phyloP scores from a whole-genome alignment of 1,140 invertebrate species.

The Gonatopus flavifemur region DNA sequence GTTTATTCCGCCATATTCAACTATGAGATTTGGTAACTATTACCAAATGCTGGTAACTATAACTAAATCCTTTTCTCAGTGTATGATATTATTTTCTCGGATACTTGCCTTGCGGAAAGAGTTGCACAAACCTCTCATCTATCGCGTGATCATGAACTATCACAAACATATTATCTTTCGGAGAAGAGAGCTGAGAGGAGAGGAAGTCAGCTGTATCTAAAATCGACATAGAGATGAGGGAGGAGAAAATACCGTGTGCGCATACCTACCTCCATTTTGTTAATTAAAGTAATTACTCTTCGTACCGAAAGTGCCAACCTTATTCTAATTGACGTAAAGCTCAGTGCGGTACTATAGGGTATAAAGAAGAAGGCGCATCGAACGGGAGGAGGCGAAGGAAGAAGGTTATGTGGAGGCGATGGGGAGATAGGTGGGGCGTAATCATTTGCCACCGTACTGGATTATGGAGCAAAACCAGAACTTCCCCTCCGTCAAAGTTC shows the following conservation, averaged over 20 bases:
- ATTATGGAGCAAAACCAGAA: slow-evolving; percentile 51
- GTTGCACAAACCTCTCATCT: slow-evolving; percentile 34
- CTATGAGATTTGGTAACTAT: too few species aligned
- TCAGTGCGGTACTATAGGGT: too few species aligned
- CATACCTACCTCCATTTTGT: slow-evolving; percentile 58
- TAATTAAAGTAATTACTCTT: slow-evolving; percentile 64
- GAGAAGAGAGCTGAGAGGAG: slow-evolving; percentile 23
- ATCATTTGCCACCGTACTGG: slow-evolving; percentile 59
- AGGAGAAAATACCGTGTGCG: slow-evolving; percentile 27
- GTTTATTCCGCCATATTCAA: too few species aligned
- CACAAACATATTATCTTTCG: slow-evolving; percentile 23
- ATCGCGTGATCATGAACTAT: too few species aligned
- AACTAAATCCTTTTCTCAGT: too few species aligned
- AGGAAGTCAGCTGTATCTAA: slow-evolving; percentile 16
- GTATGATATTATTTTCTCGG: too few species aligned
- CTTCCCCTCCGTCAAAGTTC: slow-evolving; percentile 47
- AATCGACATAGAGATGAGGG: slow-evolving; percentile 19
- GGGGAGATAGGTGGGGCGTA: slow-evolving; percentile 42
- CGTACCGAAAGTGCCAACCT: slow-evolving; percentile 61
- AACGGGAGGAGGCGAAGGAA: slow-evolving; percentile 8
- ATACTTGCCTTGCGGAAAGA: slow-evolving; percentile 37
- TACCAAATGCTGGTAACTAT: too few species aligned
- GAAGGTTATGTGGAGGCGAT: neutral
- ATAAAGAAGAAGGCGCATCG: slow-evolving; percentile 30
- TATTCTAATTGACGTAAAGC: slow-evolving; percentile 62